Evolutionary conservation across 35 echinoderm and acorn worm genomes (phyloP), one percentile per base, ranked within the genome.

Genomic region (Heliocidaris erythrogramma): DNA sequence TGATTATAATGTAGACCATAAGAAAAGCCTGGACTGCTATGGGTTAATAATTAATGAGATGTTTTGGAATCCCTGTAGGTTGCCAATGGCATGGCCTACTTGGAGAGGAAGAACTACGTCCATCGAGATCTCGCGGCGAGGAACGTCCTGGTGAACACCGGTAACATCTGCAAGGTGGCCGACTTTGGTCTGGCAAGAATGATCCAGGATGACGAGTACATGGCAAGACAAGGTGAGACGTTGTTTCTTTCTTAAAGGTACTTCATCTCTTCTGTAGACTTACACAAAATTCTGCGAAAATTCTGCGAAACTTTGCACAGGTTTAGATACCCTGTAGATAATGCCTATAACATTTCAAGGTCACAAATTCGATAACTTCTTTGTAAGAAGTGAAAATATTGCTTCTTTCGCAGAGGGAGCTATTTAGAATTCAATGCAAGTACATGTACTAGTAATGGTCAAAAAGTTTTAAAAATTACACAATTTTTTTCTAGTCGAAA

Each of bases 141-240:
- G 48, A 98, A 97, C 56, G 94, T 97, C 8, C 86, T 97, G 18
- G 97, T 99, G 27, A 96, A 95, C 30, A 92, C 61, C 17, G 85
- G 94, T 13, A 95, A 96, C 30, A 92, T 96, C 30, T 94, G 93
- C 56, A 99, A 99, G 85, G 95, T 99, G 27, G 96, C 98, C 30
- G 98, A 99, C 52, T 99, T 99, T 96, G 96, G 98, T 31, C 93
- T 98, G 49, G 97, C 97, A 4, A 94, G 95, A 48, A 94, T 96
- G 94, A 95, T 99, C 6, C 85, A 99, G 92, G 98, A 99, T 59
- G 53, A 59, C 4, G 93, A 97, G 47, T 97, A 97, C 65, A 96
- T 92, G 10, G 95, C 98, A 24, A 95, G 96, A 90, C 94, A 97
- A 97, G 96, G 96, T 96, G 49, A 92, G 85, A 48, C 21, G 9